These are phyloP conservation scores for Anguilla anguilla DNA, from an alignment of 2,797 vertebrate species.

Conservation along the genomic window DNA sequence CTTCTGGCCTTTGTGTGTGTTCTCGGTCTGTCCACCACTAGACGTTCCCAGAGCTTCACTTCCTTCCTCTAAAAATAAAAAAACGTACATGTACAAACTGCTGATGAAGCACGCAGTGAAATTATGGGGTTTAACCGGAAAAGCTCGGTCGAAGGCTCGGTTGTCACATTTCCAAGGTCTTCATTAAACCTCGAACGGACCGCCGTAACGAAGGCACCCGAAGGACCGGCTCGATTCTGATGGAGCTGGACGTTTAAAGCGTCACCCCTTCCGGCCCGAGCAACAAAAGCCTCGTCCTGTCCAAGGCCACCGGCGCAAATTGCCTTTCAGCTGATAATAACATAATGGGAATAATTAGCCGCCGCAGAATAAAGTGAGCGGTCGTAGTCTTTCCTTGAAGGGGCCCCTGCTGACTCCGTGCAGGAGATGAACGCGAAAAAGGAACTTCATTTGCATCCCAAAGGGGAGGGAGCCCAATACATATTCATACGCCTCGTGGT, in stretches of 20 bases:
- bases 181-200: too few relatives aligned
- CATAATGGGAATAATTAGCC: neutral
- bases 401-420: neutral
- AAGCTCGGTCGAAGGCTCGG: neutral
- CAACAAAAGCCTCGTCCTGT: neutral
- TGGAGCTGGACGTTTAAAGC: neutral
- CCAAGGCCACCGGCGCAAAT: neutral
- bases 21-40: neutral
- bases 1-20: too few relatives aligned
- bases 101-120: neutral
- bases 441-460: neutral
- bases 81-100: neutral
- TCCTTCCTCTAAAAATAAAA: too few relatives aligned
- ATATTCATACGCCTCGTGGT: slow-evolving; percentile 1
- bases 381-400: neutral
- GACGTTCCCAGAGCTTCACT: neutral
- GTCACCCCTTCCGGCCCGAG: neutral
- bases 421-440: neutral
- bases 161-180: too few relatives aligned
- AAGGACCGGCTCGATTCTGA: neutral
- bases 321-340: neutral
- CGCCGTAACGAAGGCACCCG: too few relatives aligned
- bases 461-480: neutral
- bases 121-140: neutral
- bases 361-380: neutral